Evolutionary conservation across 2,888 invertebrate genomes (phyloP), one percentile per base, ranked within the genome.

Genomic region (Hemaris fuciformis): DNA sequence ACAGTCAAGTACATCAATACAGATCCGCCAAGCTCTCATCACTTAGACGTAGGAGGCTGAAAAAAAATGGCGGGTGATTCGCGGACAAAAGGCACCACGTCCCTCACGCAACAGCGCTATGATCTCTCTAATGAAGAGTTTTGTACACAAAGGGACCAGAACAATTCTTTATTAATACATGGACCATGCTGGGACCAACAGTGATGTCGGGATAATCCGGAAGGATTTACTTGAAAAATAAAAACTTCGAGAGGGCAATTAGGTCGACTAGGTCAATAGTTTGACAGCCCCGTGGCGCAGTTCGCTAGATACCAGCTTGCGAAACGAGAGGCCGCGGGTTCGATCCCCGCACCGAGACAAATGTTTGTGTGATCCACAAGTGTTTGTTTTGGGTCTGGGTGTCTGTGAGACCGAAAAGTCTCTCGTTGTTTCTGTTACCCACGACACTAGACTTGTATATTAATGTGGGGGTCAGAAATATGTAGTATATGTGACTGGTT

Each of bases 71-170:
- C 69, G 67, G 23, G 60, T 65, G 76, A 80, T 82, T 79, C 78
- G 68, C 73, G 74, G 73, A 81, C 82, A 83, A 86, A n/a, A 83
- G 83, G 79, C 75, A 70, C 68, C 74, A 75, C 76, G 63, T 78
- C 75, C 76, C 75, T 70, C 81, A 74, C 83, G 77, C 83, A 88
- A 87, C 90, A 88, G 86, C 83, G 84, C 85, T 82, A 81, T 87
- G 89, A 89, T 90, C 88, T 81, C 77, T 87, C 88, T 91, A 91
- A 91, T 91, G 90, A 91, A 90, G 88, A 90, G 89, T 88, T 90
- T 85, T 85, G 85, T 83, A 88, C 85, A 90, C 90, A 90, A 87
- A 88, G 87, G 87, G 85, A 76, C 76, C 53, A 31, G 78, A 38
- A 38, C 77, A 78, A 84, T 85, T 85, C 83, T 83, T 86, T 89